Percentiles rank a stretch among this genome's conserved stretches.
Conservation (phyloP, 2,888 invertebrate genomes). For the Cantharis lateralis region DNA sequence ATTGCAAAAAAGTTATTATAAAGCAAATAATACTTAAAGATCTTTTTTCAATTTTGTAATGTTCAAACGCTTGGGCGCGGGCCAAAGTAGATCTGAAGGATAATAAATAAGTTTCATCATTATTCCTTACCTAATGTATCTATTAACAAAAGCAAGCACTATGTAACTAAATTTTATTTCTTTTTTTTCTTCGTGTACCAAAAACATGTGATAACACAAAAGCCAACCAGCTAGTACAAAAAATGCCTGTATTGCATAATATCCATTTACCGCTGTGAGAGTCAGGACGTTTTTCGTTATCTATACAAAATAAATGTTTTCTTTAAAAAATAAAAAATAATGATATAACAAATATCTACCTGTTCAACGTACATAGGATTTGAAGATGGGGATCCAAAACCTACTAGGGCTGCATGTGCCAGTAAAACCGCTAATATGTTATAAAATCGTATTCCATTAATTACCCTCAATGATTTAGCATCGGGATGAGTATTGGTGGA, state of each 20-base stretch:
- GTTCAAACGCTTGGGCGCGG: too few species aligned
- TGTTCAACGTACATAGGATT: slow-evolving; percentile 23
- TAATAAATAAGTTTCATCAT: too few species aligned
- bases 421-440: slow-evolving; percentile 25
- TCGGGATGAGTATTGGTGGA: slow-evolving; percentile 1
- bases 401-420: slow-evolving; percentile 19
- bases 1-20: too few species aligned
- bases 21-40: too few species aligned
- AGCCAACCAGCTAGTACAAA: slow-evolving; percentile 9
- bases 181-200: slow-evolving; percentile 1
- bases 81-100: too few species aligned
- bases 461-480: slow-evolving; percentile 3
- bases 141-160: slow-evolving; percentile 7
- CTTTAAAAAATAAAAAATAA: neutral
- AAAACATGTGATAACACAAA: slow-evolving; percentile 7
- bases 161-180: slow-evolving; percentile 3
- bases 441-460: slow-evolving; percentile 30
- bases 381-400: neutral
- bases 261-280: slow-evolving; percentile 11
- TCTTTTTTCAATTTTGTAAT: too few species aligned
- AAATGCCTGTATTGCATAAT: slow-evolving; percentile 9
- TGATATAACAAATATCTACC: neutral
- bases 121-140: slow-evolving; percentile 19
- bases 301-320: neutral
- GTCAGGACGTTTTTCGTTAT: neutral